Conservation (phyloP, 2,113 vertebrate genomes). For the Burhinus bistriatus region DNA sequence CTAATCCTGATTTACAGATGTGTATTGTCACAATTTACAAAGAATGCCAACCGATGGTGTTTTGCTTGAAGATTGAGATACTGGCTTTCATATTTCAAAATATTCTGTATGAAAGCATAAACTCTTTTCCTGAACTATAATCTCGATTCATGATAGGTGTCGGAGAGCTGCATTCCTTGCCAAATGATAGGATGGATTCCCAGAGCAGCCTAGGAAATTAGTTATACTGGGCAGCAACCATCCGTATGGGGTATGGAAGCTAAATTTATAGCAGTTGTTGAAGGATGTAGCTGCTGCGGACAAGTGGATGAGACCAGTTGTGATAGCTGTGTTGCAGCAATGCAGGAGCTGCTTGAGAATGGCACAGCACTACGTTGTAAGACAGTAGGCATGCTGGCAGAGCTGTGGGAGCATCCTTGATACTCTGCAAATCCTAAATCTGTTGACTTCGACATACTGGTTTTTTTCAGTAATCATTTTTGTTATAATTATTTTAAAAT, state of each 20-base stretch:
- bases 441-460: background rate
- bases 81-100: background rate
- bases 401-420: background rate
- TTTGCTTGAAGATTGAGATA: background rate
- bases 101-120: background rate
- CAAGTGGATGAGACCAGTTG: background rate
- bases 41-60: background rate
- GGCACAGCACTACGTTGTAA: background rate
- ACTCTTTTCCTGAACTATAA: background rate
- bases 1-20: background rate
- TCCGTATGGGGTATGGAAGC: background rate
- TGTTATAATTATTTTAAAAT: background rate
- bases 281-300: background rate
- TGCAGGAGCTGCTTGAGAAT: background rate
- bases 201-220: background rate
- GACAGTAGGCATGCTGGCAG: fast-evolving
- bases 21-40: background rate
- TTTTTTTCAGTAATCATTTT: background rate
- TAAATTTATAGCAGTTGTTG: background rate
- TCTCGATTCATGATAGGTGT: background rate
- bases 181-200: background rate
- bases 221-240: background rate
- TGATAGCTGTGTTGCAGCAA: background rate
- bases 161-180: background rate
- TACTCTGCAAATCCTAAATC: background rate